phyloP scores from a whole-genome alignment of 2,888 invertebrate species.

The Oasisia sp. region DNA sequence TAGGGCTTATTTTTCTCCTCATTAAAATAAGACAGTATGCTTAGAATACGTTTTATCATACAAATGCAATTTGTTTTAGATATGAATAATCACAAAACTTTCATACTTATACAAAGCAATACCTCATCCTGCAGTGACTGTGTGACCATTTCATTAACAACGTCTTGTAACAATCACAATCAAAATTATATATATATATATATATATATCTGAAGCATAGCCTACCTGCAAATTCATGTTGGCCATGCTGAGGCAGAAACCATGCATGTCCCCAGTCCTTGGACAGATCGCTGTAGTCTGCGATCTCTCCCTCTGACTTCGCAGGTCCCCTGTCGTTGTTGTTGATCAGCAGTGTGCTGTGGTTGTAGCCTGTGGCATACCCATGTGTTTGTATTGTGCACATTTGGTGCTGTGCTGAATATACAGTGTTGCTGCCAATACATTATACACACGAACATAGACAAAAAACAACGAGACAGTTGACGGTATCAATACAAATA shows the following conservation, averaged over 20 bases:
- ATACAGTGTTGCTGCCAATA: no score
- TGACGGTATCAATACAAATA: no score
- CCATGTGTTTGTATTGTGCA: neutral
- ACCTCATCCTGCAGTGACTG: neutral
- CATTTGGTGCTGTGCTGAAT: no score
- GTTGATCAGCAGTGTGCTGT: constrained; percentile 50
- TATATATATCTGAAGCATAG: neutral
- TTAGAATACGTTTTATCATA: neutral
- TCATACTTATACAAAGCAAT: neutral
- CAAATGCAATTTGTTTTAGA: neutral
- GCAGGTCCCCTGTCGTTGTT: constrained; percentile 47
- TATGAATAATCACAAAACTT: neutral
- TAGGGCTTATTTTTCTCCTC: neutral
- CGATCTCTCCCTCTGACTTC: constrained; percentile 37
- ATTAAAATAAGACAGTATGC: neutral
- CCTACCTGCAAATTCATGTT: constrained; percentile 30
- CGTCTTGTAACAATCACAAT: neutral
- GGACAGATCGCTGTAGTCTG: constrained; percentile 45
- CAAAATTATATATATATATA: no score
- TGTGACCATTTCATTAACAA: neutral
- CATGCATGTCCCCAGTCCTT: constrained; percentile 50
- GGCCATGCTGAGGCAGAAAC: constrained; percentile 49
- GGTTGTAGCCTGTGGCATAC: constrained; percentile 43
- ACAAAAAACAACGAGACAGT: no score
- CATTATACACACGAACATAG: no score